A percentile compares a stretch with the other conserved stretches of the same genome.
Conservation (phyloP, 2,797 vertebrate genomes). For the Hippoglossus hippoglossus region DNA sequence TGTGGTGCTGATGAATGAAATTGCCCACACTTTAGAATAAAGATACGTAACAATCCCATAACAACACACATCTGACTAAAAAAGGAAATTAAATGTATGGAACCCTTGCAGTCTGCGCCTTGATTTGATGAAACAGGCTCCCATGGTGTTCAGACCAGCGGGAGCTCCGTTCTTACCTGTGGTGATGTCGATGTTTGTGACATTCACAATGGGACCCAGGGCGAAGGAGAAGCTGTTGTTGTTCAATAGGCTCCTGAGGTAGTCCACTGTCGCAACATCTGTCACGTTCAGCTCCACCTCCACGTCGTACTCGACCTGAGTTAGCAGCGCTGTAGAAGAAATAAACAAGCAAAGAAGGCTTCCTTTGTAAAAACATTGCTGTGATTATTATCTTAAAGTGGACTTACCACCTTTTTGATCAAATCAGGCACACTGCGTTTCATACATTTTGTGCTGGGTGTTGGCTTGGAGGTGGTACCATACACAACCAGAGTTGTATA, state of each 20-base stretch:
- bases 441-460: background rate
- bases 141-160: background rate
- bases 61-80: too few species aligned
- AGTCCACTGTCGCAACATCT: conserved; percentile 38
- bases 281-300: conserved; percentile 67
- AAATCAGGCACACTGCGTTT: background rate
- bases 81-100: background rate
- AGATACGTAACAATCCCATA: too few species aligned
- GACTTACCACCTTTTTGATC: too few species aligned
- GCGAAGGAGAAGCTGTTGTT: conserved; percentile 17
- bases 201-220: conserved; percentile 41
- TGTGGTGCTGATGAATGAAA: too few species aligned
- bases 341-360: background rate
- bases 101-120: too few species aligned
- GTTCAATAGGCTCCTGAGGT: conserved; percentile 44
- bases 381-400: background rate
- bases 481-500: background rate
- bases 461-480: background rate
- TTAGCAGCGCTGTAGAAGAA: conserved; percentile 24
- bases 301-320: conserved; percentile 48
- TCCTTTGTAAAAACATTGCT: background rate
- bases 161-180: conserved; percentile 64
- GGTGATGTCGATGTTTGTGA: conserved; percentile 58
- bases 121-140: too few species aligned
- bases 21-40: too few species aligned